A percentile compares a stretch with the other conserved stretches of the same genome.
These are phyloP conservation scores for Callithrix jacchus DNA, from an alignment of 2,113 vertebrate species.

Conservation along the genomic window DNA sequence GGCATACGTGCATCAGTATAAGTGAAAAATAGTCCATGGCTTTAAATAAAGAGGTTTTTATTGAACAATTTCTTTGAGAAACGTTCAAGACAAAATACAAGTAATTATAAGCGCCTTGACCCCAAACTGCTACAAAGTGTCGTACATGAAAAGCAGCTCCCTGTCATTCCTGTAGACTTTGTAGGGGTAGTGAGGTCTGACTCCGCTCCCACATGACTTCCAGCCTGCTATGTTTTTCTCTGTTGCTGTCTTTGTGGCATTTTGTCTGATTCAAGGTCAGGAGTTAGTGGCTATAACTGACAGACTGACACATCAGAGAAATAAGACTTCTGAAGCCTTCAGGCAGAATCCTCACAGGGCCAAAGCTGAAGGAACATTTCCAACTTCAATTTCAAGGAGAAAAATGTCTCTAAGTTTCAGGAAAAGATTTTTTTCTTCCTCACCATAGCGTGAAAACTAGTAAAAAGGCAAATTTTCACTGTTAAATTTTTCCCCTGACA, in stretches of 20 bases:
- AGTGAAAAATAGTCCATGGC: background rate
- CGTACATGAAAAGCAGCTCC: background rate
- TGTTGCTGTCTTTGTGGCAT: background rate
- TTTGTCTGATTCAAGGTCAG: slow-evolving; percentile 44
- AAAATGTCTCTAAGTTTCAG: background rate
- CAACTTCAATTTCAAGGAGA: background rate
- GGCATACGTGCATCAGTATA: background rate
- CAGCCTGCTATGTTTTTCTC: background rate
- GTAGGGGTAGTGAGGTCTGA: background rate
- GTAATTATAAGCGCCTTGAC: background rate
- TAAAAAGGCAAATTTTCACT: background rate
- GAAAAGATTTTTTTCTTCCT: background rate
- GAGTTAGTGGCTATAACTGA: slow-evolving; percentile 1
- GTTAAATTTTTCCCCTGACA: background rate
- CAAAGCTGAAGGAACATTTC: background rate
- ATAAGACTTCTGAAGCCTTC: background rate
- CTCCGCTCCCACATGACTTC: background rate
- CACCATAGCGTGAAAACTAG: background rate
- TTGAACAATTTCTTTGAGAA: background rate
- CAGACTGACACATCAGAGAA: slow-evolving; percentile 39
- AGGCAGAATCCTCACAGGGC: background rate
- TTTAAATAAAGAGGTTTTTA: background rate
- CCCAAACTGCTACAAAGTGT: background rate
- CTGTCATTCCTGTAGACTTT: background rate
- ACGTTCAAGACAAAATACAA: background rate